Percentiles rank a stretch among this genome's conserved stretches.
Evolutionary conservation across 1,140 invertebrate species (phyloP).

Genomic region (Dendrolimus kikuchii): DNA sequence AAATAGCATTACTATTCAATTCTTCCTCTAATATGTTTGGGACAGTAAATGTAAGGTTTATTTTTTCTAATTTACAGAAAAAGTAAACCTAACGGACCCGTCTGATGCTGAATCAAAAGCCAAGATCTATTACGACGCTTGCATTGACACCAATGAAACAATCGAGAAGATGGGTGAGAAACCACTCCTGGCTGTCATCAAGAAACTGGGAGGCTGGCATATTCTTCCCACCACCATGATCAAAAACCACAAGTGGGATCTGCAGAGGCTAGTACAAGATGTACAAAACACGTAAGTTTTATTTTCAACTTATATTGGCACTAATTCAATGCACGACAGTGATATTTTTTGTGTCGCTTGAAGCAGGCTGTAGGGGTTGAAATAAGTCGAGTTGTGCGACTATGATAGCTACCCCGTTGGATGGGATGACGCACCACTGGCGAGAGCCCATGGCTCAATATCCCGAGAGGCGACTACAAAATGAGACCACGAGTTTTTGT

Average conservation of each 20-base stretch:
- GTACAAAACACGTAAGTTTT: constrained; percentile 82
- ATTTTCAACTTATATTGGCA: neutral
- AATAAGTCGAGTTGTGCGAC: no score
- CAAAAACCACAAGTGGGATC: constrained; percentile 75
- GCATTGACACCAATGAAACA: constrained; percentile 93
- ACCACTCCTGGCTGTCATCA: constrained; percentile 85
- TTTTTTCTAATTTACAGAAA: constrained; percentile 38
- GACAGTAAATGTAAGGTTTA: constrained; percentile 4
- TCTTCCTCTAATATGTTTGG: constrained; percentile 4
- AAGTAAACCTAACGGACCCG: constrained; percentile 38
- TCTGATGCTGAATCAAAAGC: constrained; percentile 88
- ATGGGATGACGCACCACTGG: no score
- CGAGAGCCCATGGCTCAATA: no score
- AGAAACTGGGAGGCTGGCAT: constrained; percentile 85
- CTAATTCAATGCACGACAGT: no score
- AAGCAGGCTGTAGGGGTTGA: no score
- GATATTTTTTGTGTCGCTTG: no score
- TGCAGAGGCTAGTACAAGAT: constrained; percentile 84
- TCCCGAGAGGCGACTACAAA: no score
- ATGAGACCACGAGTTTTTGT: no score
- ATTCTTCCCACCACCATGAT: constrained; percentile 66
- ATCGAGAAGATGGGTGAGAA: constrained; percentile 80
- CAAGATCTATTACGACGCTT: constrained; percentile 92
- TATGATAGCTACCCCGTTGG: no score
- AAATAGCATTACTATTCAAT: no score